phyloP scores from a whole-genome alignment of 2,888 invertebrate species.

The Myathropa florea region DNA sequence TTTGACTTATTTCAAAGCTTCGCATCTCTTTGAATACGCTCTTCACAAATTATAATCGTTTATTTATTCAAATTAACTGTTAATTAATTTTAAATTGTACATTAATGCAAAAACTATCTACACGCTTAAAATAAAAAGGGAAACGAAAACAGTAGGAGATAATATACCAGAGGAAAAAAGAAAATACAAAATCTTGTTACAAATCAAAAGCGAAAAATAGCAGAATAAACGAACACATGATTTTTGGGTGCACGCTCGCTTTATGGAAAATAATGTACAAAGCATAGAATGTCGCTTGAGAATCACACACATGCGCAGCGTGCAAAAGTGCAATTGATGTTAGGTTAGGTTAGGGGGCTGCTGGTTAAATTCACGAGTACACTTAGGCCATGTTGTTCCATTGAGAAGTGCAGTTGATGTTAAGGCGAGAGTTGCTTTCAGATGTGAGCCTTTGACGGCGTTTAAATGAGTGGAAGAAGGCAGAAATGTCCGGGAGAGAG shows the following conservation, averaged over 20 bases:
- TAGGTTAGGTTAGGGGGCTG: too few relatives aligned
- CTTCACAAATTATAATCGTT: slow-evolving; percentile 24
- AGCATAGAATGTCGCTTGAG: slow-evolving; percentile 16
- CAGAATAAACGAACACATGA: slow-evolving; percentile 6
- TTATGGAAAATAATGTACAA: slow-evolving; percentile 28
- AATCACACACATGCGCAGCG: neutral
- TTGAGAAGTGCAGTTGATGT: too few relatives aligned
- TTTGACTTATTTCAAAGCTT: slow-evolving; percentile 32
- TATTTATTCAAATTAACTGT: slow-evolving; percentile 35
- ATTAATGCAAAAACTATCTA: slow-evolving; percentile 65
- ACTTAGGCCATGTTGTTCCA: too few relatives aligned
- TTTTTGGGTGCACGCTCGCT: neutral
- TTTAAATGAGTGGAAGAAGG: too few relatives aligned
- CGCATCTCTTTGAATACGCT: slow-evolving; percentile 12
- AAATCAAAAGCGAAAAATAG: too few relatives aligned
- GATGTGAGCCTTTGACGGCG: too few relatives aligned
- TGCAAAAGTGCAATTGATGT: neutral
- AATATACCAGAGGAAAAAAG: slow-evolving; percentile 14
- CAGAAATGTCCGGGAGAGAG: too few relatives aligned
- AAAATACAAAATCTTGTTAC: slow-evolving; percentile 40
- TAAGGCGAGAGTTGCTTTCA: too few relatives aligned
- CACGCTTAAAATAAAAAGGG: slow-evolving; percentile 53
- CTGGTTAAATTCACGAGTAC: too few relatives aligned
- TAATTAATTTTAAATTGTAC: slow-evolving; percentile 49
- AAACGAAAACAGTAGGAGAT: slow-evolving; percentile 26